Conservation (phyloP, 2,888 invertebrate genomes). For the Dolomedes plantarius region DNA sequence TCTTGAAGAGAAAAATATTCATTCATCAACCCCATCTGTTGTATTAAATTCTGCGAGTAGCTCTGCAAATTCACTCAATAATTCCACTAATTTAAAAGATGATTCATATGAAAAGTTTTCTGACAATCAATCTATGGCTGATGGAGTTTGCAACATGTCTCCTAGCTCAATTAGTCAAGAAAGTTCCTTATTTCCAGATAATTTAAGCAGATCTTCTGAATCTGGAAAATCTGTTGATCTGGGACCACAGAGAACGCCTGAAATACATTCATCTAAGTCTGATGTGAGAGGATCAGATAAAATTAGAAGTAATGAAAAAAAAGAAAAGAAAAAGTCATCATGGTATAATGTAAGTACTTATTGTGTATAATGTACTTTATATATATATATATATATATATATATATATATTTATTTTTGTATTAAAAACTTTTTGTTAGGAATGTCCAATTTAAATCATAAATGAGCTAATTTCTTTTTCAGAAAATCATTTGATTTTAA, state of each 20-base stretch:
- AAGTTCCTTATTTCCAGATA: slow-evolving; percentile 59
- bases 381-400: no score
- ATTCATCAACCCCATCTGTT: slow-evolving; percentile 31
- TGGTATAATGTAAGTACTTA: slow-evolving; percentile 71
- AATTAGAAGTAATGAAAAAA: slow-evolving; percentile 35
- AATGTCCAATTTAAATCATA: not conserved
- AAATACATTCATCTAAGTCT: slow-evolving; percentile 34
- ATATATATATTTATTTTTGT: no score
- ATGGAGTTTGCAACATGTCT: slow-evolving; percentile 37
- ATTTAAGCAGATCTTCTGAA: slow-evolving; percentile 67
- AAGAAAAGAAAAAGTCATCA: slow-evolving; percentile 69
- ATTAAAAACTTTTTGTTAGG: not conserved
- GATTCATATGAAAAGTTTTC: slow-evolving; percentile 33
- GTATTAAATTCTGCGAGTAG: slow-evolving; percentile 31
- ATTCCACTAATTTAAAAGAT: slow-evolving; percentile 12
- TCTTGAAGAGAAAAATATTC: slow-evolving; percentile 17
- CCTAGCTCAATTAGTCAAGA: slow-evolving; percentile 48
- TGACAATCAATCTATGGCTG: slow-evolving; percentile 27
- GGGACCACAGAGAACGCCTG: slow-evolving; percentile 52
- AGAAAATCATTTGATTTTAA: no score
- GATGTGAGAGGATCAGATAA: slow-evolving; percentile 41
- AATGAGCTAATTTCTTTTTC: no score
- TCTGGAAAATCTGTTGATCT: slow-evolving; percentile 68
- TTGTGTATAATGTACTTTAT: no score
- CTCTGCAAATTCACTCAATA: slow-evolving; percentile 28